Conservation (phyloP, 2,797 vertebrate species). For the Sebastes nivosus region DNA sequence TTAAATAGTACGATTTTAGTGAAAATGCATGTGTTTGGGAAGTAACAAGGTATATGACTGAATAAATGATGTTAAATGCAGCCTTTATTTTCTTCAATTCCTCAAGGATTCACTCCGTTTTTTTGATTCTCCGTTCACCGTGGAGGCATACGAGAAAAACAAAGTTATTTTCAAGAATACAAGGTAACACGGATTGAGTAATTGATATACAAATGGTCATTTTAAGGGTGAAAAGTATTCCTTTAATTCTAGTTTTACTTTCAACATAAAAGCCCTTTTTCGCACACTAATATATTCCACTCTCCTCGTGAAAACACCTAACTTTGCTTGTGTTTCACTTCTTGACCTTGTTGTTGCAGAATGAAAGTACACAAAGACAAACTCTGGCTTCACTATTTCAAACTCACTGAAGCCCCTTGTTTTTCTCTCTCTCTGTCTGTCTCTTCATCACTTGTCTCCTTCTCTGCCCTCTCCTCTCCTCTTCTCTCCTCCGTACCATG, state of each 20-base stretch:
- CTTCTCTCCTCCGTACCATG: constrained; percentile 44
- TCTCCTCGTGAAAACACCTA: neutral
- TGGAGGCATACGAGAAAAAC: no score
- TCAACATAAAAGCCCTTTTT: neutral
- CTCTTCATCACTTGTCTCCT: constrained; percentile 20
- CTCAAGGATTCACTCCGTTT: no score
- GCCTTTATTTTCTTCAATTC: no score
- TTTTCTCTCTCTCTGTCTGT: neutral
- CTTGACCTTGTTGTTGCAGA: neutral
- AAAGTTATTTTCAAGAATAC: neutral
- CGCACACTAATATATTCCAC: no score
- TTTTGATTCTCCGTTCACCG: no score
- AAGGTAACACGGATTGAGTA: neutral
- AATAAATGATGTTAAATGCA: no score
- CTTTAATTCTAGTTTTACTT: neutral
- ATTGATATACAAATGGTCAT: neutral
- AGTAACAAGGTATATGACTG: no score
- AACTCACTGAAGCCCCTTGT: neutral
- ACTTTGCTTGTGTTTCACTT: neutral
- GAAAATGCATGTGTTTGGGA: no score
- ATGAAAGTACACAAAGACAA: neutral
- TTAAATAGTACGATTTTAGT: no score
- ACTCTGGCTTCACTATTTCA: neutral
- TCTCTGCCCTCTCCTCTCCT: neutral
- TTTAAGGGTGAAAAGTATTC: neutral